These are phyloP conservation scores for Euphonia xanthogaster DNA, from an alignment of 2,797 vertebrate species.

Conservation along the genomic window DNA sequence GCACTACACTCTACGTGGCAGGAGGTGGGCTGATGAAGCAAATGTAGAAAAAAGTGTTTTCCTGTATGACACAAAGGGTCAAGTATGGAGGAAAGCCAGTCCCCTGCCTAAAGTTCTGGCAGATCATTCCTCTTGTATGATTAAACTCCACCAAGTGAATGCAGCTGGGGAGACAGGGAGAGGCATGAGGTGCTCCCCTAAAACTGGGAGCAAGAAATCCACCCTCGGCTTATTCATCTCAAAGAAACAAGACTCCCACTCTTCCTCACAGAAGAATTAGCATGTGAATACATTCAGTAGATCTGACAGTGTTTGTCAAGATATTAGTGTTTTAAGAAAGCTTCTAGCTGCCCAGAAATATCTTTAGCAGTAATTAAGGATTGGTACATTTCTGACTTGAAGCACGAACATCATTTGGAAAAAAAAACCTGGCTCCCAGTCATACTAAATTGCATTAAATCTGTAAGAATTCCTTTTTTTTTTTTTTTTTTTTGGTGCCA, in stretches of 20 bases:
- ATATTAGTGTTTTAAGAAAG: neutral
- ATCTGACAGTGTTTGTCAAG: neutral
- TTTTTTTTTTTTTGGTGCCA: neutral
- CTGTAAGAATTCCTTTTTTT: neutral
- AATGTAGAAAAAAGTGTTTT: constrained; percentile 54
- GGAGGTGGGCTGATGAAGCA: constrained; percentile 34
- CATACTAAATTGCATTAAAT: neutral
- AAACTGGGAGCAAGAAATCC: neutral
- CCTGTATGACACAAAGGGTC: constrained; percentile 1
- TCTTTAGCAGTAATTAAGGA: neutral
- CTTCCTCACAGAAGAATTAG: neutral
- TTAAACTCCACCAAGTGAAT: neutral
- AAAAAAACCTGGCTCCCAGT: neutral
- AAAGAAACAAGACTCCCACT: neutral
- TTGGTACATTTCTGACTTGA: neutral
- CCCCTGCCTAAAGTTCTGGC: constrained; percentile 40
- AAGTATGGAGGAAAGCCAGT: constrained; percentile 19
- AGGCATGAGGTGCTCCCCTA: neutral
- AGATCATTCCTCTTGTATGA: constrained; percentile 52
- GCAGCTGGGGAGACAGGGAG: neutral
- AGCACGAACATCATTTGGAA: neutral
- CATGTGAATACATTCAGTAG: neutral
- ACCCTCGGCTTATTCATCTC: constrained; percentile 1
- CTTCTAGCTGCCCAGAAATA: neutral
- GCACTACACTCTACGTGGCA: neutral